These are phyloP conservation scores for Oryzias dopingdopingensis DNA, from an alignment of 2,797 vertebrate species.

Conservation along the genomic window DNA sequence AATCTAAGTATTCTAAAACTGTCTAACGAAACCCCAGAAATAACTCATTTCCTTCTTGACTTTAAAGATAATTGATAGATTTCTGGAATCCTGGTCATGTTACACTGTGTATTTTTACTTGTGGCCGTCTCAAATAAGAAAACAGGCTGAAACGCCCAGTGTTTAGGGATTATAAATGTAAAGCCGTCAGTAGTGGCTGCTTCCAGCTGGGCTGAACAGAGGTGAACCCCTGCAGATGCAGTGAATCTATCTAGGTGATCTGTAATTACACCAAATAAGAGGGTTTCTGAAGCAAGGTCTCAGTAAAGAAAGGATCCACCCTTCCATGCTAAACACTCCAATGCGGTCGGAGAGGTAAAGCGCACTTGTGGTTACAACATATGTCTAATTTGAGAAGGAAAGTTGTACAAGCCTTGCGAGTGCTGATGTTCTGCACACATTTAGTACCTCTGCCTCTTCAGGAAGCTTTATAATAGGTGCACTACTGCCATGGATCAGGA, in stretches of 20 bases:
- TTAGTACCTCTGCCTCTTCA: not conserved
- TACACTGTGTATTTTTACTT: slow-evolving; percentile 24
- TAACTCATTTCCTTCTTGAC: too few species aligned
- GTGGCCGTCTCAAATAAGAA: slow-evolving; percentile 35
- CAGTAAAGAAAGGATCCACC: slow-evolving; percentile 51
- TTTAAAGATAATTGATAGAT: too few species aligned
- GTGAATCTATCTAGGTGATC: slow-evolving; percentile 53
- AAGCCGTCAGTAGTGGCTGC: slow-evolving; percentile 34
- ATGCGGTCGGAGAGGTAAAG: slow-evolving; percentile 20
- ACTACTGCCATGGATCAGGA: too few species aligned
- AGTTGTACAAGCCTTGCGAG: slow-evolving; percentile 24
- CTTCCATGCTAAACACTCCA: slow-evolving; percentile 40
- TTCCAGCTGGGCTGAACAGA: slow-evolving; percentile 24
- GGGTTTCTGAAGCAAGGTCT: slow-evolving; percentile 36
- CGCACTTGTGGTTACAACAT: slow-evolving; percentile 25
- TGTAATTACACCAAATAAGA: slow-evolving; percentile 78
- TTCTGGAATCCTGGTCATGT: slow-evolving; percentile 16
- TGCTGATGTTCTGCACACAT: slow-evolving; percentile 5
- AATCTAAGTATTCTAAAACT: too few species aligned
- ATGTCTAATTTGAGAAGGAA: slow-evolving; percentile 33
- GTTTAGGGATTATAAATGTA: slow-evolving; percentile 59
- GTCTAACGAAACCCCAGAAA: too few species aligned
- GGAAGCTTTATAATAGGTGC: too few species aligned
- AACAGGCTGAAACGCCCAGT: slow-evolving; percentile 49
- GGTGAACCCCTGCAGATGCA: slow-evolving; percentile 32